Base-by-base conservation (phyloP, 2,888 invertebrate genomes). In the Cecidostiba fungosa region DNA sequence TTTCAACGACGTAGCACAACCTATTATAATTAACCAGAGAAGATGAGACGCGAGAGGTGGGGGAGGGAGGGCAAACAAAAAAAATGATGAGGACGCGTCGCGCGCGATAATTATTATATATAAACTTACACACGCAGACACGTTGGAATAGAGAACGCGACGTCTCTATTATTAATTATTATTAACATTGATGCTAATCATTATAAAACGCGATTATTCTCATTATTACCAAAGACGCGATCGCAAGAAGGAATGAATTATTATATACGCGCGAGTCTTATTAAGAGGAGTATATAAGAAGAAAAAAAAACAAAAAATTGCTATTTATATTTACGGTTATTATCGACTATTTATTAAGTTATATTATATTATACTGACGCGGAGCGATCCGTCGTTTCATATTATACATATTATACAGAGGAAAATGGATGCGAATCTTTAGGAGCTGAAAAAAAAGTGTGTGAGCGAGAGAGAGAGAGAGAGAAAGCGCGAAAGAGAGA, bases 101-200 rank as follows among this genome's bases (percentile, higher is more conserved):
- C 23, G 77, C 54, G 66, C 66, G 77, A 77, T 72, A 59, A 59
- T 23, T 59, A 59, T 16, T 74, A 72, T 84, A 78, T 47, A 66
- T 76, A 54, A 50, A 66, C 47, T 50, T 72, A 76, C 59, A 76
- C 59, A 29, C 29, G 19, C 47, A 23, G 12, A 59, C 16, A 29
- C 50, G 70, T 70, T n/a, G n/a, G 10, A 10, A 29, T 76, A 54
- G 26, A n/a, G 29, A 32, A 54, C 32, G 66, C 43, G 62, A 77
- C 66, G 66, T 82, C 70, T 84, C 80, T 81, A 59, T 59, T 36
- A 47, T 82, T 54, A 23, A 84, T 86, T 84, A 81, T 88, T 87
- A 84, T 88, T 88, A 89, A 87, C 85, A 89, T 88, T 88, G n/a
- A n/a, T n/a, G 85, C 78, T 89, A 87, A 86, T 89, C 87, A 87